A percentile compares a stretch with the other conserved stretches of the same genome.
These are phyloP conservation scores for Hiodon tergisus DNA, from an alignment of 2,113 vertebrate genomes.

Conservation along the genomic window DNA sequence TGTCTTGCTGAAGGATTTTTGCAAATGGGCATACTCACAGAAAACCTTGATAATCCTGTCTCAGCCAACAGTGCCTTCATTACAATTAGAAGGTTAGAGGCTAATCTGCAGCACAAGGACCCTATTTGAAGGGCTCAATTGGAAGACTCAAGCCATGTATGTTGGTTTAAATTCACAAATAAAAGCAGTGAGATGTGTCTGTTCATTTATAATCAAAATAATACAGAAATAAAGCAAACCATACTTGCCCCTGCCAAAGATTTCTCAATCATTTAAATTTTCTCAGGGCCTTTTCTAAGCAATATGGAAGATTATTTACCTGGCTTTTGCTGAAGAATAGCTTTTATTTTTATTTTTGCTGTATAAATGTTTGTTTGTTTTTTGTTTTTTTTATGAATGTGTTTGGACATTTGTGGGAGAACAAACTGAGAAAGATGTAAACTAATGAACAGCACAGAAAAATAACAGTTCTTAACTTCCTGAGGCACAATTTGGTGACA, in stretches of 20 bases:
- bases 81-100: conserved; percentile 70
- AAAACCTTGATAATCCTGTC: conserved; percentile 62
- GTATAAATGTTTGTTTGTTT: too few relatives aligned
- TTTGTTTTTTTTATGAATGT: too few relatives aligned
- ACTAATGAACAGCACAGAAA: too few relatives aligned
- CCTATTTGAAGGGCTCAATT: conserved; percentile 65
- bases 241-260: conserved; percentile 61
- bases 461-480: too few relatives aligned
- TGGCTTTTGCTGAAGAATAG: conserved; percentile 44
- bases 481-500: too few relatives aligned
- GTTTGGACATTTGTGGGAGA: too few relatives aligned
- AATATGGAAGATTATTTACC: conserved; percentile 44
- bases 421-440: too few relatives aligned
- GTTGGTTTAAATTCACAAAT: conserved; percentile 68
- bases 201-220: conserved; percentile 69
- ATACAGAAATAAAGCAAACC: conserved; percentile 70
- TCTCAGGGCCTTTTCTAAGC: conserved; percentile 57
- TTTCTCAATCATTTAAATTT: conserved; percentile 68
- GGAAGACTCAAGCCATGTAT: conserved; percentile 69
- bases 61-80: conserved; percentile 64
- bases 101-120: conserved; percentile 68
- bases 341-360: too few relatives aligned
- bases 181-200: conserved; percentile 72
- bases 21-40: too few relatives aligned
- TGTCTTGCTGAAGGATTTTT: conserved; percentile 45